These are phyloP conservation scores for Drosophila fulvimacula DNA, from an alignment of 2,888 invertebrate species.

Conservation along the genomic window DNA sequence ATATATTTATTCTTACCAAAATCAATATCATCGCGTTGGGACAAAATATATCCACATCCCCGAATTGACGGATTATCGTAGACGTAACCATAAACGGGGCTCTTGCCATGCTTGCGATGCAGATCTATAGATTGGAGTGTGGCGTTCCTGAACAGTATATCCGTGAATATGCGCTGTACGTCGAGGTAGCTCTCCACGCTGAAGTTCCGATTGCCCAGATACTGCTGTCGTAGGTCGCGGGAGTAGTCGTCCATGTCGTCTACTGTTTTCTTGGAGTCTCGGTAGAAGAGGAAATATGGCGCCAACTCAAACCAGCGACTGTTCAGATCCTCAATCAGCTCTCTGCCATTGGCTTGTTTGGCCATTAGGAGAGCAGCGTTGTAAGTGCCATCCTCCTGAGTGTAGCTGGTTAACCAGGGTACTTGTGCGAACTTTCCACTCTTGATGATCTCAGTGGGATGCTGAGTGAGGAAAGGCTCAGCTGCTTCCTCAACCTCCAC, in stretches of 20 bases:
- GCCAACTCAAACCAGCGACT: slow-evolving; percentile 34
- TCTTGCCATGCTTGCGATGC: slow-evolving; percentile 21
- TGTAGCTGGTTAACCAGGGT: slow-evolving; percentile 89
- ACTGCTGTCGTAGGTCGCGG: slow-evolving; percentile 20
- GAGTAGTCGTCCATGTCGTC: slow-evolving; percentile 29
- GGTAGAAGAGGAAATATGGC: slow-evolving; percentile 35
- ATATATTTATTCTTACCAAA: slow-evolving; percentile 85
- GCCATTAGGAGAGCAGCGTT: slow-evolving; percentile 26
- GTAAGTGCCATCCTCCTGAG: slow-evolving; percentile 35
- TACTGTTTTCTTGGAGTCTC: slow-evolving; percentile 15
- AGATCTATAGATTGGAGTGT: slow-evolving; percentile 87
- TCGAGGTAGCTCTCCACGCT: slow-evolving; percentile 85
- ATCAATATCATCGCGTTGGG: slow-evolving; percentile 84
- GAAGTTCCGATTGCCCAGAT: slow-evolving; percentile 28
- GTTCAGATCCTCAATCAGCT: slow-evolving; percentile 35
- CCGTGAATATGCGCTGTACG: slow-evolving; percentile 87
- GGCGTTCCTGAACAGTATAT: slow-evolving; percentile 88
- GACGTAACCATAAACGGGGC: slow-evolving; percentile 85
- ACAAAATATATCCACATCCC: slow-evolving; percentile 14
- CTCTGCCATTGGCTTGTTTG: slow-evolving; percentile 19
- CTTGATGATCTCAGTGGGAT: slow-evolving; percentile 88
- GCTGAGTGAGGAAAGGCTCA: slow-evolving; percentile 88
- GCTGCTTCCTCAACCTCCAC: slow-evolving; percentile 86
- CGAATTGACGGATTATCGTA: slow-evolving; percentile 83
- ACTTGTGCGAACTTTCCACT: slow-evolving; percentile 87